Conservation (phyloP, 2,888 invertebrate genomes). For the Leptogaster cylindrica region DNA sequence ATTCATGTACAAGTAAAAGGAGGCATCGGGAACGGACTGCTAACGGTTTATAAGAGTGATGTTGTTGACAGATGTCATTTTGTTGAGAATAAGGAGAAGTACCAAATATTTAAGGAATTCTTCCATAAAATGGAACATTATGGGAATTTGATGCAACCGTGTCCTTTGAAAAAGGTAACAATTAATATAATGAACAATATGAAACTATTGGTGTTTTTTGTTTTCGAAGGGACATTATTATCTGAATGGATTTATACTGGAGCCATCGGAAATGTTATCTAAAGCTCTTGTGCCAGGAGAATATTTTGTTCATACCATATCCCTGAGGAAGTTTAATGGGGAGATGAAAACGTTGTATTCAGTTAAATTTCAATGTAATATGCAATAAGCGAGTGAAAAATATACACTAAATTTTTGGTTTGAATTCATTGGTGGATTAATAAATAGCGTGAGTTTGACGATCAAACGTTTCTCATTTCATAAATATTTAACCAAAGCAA, state of each 20-base stretch:
- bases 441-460: no score
- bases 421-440: no score
- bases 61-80: conserved; percentile 43
- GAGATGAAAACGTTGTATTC: conserved; percentile 12
- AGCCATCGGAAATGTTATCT: conserved; percentile 20
- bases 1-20: conserved; percentile 39
- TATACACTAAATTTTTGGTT: no score
- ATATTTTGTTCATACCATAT: conserved; percentile 1
- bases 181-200: not conserved
- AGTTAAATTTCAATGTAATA: conserved; percentile 6
- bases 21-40: not conserved
- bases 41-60: conserved; percentile 41
- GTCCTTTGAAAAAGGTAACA: conserved; percentile 44
- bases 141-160: conserved; percentile 43
- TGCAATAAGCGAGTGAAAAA: conserved; percentile 1
- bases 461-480: no score
- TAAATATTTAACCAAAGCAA: no score
- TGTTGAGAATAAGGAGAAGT: conserved; percentile 41
- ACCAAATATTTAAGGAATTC: conserved; percentile 39
- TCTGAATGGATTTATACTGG: conserved; percentile 22
- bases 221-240: conserved; percentile 23
- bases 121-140: conserved; percentile 39
- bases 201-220: not conserved
- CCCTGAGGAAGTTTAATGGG: not conserved
- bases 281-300: conserved; percentile 31